phyloP scores from a whole-genome alignment of 2,888 invertebrate species.

The Gastracanthus pulcherrimus region DNA sequence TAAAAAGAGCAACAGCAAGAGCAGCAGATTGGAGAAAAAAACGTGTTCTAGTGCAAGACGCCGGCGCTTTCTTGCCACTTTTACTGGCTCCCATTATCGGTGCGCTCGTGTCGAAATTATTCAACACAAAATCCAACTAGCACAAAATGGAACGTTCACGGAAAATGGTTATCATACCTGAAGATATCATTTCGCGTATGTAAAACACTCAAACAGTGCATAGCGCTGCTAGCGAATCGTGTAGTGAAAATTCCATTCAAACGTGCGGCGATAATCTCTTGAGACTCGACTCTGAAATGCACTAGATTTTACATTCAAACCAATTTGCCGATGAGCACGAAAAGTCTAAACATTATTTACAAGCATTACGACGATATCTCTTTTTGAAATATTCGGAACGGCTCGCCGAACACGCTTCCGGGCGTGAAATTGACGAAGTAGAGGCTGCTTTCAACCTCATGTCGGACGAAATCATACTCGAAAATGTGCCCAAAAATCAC shows the following conservation, averaged over 20 bases:
- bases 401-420: neutral
- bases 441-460: neutral
- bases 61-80: neutral
- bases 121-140: neutral
- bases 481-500: neutral
- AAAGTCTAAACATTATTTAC: neutral
- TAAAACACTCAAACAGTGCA: neutral
- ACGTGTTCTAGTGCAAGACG: neutral
- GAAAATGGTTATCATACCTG: slow-evolving; percentile 46
- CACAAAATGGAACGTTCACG: slow-evolving; percentile 38
- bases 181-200: neutral
- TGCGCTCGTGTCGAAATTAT: neutral
- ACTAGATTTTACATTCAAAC: neutral
- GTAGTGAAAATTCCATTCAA: neutral
- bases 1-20: neutral
- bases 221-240: neutral
- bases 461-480: neutral
- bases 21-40: neutral
- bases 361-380: neutral
- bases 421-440: neutral
- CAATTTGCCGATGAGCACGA: slow-evolving; percentile 14
- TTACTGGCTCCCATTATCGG: neutral
- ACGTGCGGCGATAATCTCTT: neutral
- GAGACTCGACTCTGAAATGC: neutral
- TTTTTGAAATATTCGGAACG: neutral